These are phyloP conservation scores for Xiphophorus maculatus DNA, from an alignment of 2,113 vertebrate genomes.

Conservation along the genomic window DNA sequence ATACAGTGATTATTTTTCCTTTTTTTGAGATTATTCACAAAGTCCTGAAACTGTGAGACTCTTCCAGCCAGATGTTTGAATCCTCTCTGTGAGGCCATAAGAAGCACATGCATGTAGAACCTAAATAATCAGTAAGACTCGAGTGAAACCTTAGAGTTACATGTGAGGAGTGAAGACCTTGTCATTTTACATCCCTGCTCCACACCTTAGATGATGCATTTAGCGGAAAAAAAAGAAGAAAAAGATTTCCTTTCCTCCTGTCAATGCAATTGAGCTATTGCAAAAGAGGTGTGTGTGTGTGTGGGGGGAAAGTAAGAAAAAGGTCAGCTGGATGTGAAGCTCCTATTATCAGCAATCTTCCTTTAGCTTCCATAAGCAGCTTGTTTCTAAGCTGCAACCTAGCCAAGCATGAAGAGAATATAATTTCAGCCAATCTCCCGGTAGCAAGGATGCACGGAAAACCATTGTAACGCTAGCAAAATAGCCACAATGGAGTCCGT, in stretches of 20 bases:
- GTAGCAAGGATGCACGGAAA: constrained; percentile 80
- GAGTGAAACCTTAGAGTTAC: constrained; percentile 58
- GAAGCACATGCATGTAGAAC: constrained; percentile 61
- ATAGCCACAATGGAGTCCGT: constrained; percentile 80
- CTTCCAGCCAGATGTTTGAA: constrained; percentile 38
- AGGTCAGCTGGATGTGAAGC: constrained; percentile 83
- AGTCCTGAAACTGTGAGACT: constrained; percentile 8
- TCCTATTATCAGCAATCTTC: constrained; percentile 80
- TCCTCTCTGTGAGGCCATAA: constrained; percentile 44
- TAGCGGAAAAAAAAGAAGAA: constrained; percentile 29
- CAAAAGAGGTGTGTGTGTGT: constrained; percentile 27
- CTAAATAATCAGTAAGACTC: constrained; percentile 60
- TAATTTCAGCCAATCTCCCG: constrained; percentile 82
- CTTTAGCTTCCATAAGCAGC: constrained; percentile 78
- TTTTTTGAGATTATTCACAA: too few species aligned
- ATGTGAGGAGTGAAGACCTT: constrained; percentile 51
- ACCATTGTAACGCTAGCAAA: constrained; percentile 80
- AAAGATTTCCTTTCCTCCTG: constrained; percentile 75
- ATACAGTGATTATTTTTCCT: too few species aligned
- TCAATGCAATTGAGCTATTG: constrained; percentile 75
- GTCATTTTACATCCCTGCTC: constrained; percentile 46
- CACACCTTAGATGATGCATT: constrained; percentile 61
- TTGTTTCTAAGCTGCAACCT: constrained; percentile 84
- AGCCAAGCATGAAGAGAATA: constrained; percentile 83
- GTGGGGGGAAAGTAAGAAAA: constrained; percentile 69